Percentiles rank a stretch among this genome's conserved stretches.
These are phyloP conservation scores for Nomada goodeniana DNA, from an alignment of 2,888 invertebrate genomes.

Conservation along the genomic window DNA sequence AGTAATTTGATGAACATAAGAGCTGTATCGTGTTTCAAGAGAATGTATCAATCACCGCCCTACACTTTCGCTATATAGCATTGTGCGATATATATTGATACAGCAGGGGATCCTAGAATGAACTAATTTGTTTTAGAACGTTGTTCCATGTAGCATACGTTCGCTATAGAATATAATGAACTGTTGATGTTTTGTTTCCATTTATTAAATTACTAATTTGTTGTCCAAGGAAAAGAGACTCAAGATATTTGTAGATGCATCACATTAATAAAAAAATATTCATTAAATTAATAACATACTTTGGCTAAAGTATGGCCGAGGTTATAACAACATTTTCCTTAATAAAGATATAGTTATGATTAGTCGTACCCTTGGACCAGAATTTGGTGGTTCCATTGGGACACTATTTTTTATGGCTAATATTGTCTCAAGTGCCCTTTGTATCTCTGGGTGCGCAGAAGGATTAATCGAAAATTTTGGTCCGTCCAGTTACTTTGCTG, in stretches of 20 bases:
- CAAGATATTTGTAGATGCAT: too few species aligned
- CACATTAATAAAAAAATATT: neutral
- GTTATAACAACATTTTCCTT: conserved; percentile 18
- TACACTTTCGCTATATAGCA: neutral
- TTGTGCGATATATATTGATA: too few species aligned
- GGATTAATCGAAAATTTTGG: conserved; percentile 94
- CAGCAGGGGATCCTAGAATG: too few species aligned
- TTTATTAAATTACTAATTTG: too few species aligned
- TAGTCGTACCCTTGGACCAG: conserved; percentile 98
- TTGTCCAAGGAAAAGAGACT: too few species aligned
- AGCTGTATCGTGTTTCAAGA: neutral
- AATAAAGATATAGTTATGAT: conserved; percentile 94
- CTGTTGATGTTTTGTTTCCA: too few species aligned
- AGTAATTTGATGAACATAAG: neutral
- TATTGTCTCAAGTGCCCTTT: conserved; percentile 98
- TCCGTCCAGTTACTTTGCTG: conserved; percentile 90
- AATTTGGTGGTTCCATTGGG: conserved; percentile 99
- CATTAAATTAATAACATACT: neutral
- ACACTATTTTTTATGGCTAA: conserved; percentile 99
- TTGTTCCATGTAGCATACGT: too few species aligned
- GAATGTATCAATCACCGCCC: conserved; percentile 16
- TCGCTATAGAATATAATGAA: too few species aligned
- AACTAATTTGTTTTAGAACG: too few species aligned
- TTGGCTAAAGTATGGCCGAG: neutral
- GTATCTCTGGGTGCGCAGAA: conserved; percentile 98